phyloP scores from a whole-genome alignment of 2,113 vertebrate genomes.

The Corydoras maculifer region DNA sequence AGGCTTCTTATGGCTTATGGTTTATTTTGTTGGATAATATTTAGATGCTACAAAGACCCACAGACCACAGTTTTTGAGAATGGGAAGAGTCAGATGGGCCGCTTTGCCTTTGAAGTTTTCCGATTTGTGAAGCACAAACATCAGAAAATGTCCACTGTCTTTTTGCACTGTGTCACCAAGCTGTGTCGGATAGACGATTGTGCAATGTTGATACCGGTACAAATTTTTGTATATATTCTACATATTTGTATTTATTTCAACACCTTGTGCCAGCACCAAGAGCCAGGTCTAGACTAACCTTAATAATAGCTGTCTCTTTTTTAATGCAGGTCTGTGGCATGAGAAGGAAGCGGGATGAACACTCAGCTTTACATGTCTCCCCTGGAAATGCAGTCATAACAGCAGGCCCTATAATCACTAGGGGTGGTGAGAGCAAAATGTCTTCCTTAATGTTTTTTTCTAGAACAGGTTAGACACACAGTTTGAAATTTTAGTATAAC shows the following conservation, averaged over 20 bases:
- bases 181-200: constrained; percentile 90
- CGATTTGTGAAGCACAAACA: constrained; percentile 96
- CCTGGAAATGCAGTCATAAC: constrained; percentile 82
- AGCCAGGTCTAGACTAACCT: too few species aligned
- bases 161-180: constrained; percentile 92
- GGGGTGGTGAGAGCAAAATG: constrained; percentile 70
- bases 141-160: constrained; percentile 95
- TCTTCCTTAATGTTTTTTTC: neutral
- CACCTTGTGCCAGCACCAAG: too few species aligned
- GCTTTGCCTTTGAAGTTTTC: constrained; percentile 96
- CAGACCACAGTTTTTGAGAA: too few species aligned
- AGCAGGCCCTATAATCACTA: constrained; percentile 92
- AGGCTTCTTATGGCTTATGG: neutral
- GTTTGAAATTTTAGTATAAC: neutral
- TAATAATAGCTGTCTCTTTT: constrained; percentile 28
- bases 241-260: too few species aligned
- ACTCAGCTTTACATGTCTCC: constrained; percentile 53
- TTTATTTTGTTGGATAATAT: constrained; percentile 18
- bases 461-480: neutral
- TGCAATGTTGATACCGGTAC: constrained; percentile 82
- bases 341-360: constrained; percentile 71
- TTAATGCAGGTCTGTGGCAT: constrained; percentile 77
- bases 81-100: constrained; percentile 77
- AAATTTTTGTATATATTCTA: neutral
- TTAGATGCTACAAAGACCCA: constrained; percentile 79